Base-by-base conservation (phyloP, 2,113 vertebrate genomes). In the Mustelus asterias region DNA sequence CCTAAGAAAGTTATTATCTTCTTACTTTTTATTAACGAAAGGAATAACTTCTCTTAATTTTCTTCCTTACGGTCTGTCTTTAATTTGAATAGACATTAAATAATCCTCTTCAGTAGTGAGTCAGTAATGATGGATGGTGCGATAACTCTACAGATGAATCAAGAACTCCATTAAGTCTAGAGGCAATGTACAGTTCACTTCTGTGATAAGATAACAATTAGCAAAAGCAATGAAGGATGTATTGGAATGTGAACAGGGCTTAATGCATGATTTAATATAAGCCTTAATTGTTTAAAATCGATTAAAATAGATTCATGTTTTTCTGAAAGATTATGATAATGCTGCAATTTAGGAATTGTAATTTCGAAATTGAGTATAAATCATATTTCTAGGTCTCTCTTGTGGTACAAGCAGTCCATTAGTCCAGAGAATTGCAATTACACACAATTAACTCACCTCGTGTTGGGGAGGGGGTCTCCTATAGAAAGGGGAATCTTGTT, bases 301-400 rank as follows among this genome's bases (percentile, higher is more conserved):
- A 70, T 95, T 95, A 70, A 95, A 69, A 48, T 70, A 11, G 41
- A 72, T 72, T 48, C 29, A 95, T 93, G 63, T 48, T 72, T 72
- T 70, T 95, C 14, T 72, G 93, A 7, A 48, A 48, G 13, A 72
- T 26, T 72, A 48, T 48, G 67, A 95, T 93, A 37, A 93, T 72
- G 41, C 41, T 29, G 93, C 22, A 95, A 69, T 70, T 41, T 94
- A 41, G 69, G 65, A 48, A 95, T 48, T 95, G 67, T 95, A 95
- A 95, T 95, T 72, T 95, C 67, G 29, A 72, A 95, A 70, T 95
- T 67, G 44, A 44, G 92, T 70, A 94, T 94, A 44, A 94, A 94
- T 69, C 37, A 41, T 16, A 65, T 72, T 69, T 95, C 65, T 48
- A 70, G 11, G 65, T 69, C 63, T 70, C 67, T 29, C 67, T 70